phyloP scores from a whole-genome alignment of 2,113 vertebrate genomes.

The Parus major region DNA sequence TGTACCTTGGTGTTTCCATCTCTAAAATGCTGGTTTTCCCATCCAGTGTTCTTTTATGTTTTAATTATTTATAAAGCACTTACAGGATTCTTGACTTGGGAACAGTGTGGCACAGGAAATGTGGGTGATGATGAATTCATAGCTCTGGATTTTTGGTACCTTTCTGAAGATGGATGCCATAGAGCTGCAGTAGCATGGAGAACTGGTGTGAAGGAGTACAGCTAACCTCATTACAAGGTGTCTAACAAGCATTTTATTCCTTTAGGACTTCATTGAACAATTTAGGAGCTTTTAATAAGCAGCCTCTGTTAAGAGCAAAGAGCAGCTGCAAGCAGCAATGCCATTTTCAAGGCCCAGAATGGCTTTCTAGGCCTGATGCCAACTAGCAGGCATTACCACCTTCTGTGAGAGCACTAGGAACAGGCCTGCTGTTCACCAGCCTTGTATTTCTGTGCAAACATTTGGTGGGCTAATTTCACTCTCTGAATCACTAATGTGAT shows the following conservation, averaged over 20 bases:
- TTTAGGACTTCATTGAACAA: slow-evolving; percentile 48
- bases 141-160: neutral
- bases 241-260: slow-evolving; percentile 44
- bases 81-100: neutral
- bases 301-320: slow-evolving; percentile 40
- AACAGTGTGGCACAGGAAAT: neutral
- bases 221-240: slow-evolving; percentile 56
- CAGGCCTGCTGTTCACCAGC: slow-evolving; percentile 33
- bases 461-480: slow-evolving; percentile 40
- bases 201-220: neutral
- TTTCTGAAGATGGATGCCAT: neutral
- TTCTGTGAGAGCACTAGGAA: slow-evolving; percentile 44
- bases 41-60: neutral
- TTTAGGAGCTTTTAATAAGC: slow-evolving; percentile 69
- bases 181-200: neutral
- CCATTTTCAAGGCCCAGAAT: slow-evolving; percentile 57
- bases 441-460: slow-evolving; percentile 56
- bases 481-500: slow-evolving; percentile 27
- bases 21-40: neutral
- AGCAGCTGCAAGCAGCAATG: slow-evolving; percentile 59
- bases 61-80: slow-evolving; percentile 5
- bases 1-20: neutral
- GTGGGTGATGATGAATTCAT: neutral
- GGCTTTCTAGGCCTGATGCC: slow-evolving; percentile 65
- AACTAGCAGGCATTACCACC: slow-evolving; percentile 46